phyloP scores from a whole-genome alignment of 2,113 vertebrate species.

The Saccopteryx bilineata region DNA sequence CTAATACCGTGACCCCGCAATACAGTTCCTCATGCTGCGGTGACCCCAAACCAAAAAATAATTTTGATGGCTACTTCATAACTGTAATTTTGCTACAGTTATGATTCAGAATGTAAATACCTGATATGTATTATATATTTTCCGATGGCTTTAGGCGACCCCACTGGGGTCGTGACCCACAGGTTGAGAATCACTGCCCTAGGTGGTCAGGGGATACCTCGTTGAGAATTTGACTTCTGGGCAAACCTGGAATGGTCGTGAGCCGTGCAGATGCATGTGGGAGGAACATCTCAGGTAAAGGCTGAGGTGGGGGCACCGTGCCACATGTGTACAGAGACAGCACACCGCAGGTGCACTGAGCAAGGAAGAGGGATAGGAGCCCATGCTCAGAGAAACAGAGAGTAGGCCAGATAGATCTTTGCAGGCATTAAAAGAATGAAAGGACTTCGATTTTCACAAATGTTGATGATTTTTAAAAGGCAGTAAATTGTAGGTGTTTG shows the following conservation, averaged over 20 bases:
- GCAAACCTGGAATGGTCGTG: not conserved
- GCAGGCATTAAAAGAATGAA: not conserved
- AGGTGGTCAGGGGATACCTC: not conserved
- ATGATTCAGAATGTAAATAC: too few relatives aligned
- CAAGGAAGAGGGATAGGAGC: not conserved
- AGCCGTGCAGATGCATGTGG: fast-evolving
- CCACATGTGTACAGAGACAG: not conserved
- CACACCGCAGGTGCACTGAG: too few relatives aligned
- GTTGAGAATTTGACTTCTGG: not conserved
- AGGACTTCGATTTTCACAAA: not conserved
- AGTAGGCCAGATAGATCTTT: not conserved
- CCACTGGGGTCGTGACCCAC: too few relatives aligned
- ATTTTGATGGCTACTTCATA: too few relatives aligned
- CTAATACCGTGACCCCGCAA: too few relatives aligned
- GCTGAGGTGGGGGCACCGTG: not conserved
- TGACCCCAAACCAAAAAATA: too few relatives aligned
- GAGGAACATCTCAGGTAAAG: not conserved
- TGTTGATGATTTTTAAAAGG: not conserved
- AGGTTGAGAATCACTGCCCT: too few relatives aligned
- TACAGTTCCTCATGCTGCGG: too few relatives aligned
- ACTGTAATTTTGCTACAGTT: too few relatives aligned
- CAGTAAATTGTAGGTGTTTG: not conserved
- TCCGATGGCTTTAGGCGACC: too few relatives aligned
- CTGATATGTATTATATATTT: too few relatives aligned
- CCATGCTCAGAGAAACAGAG: not conserved